These are phyloP conservation scores for Morone chrysops DNA, from an alignment of 2,113 vertebrate species.

Conservation along the genomic window DNA sequence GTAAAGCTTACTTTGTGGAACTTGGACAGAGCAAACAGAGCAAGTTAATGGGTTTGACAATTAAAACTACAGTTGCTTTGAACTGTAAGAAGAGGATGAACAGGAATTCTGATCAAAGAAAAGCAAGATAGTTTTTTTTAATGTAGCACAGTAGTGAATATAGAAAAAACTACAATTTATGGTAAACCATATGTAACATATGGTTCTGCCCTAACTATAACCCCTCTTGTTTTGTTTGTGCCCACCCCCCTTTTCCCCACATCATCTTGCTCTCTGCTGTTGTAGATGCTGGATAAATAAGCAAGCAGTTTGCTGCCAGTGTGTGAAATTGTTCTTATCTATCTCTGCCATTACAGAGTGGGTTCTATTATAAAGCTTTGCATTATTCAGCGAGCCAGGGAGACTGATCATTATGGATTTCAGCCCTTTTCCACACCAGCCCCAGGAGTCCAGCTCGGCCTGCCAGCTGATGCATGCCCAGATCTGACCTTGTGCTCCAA, in stretches of 20 bases:
- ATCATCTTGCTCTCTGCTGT: slow-evolving; percentile 13
- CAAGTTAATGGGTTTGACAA: slow-evolving; percentile 12
- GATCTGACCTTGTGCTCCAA: slow-evolving; percentile 54
- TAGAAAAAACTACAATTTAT: not conserved
- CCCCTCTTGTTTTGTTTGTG: slow-evolving; percentile 33
- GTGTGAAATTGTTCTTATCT: slow-evolving; percentile 81
- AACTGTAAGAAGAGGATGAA: not conserved
- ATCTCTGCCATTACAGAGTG: slow-evolving; percentile 81
- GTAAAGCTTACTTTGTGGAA: slow-evolving; percentile 26
- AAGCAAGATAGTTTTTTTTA: not conserved
- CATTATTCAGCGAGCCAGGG: slow-evolving; percentile 82
- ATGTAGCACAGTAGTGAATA: not conserved
- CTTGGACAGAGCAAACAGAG: slow-evolving; percentile 34
- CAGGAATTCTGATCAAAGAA: slow-evolving; percentile 14
- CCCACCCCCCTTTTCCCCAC: not conserved
- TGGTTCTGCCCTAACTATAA: slow-evolving; percentile 1
- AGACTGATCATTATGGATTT: slow-evolving; percentile 82
- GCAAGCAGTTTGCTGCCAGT: slow-evolving; percentile 62
- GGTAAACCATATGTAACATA: not conserved
- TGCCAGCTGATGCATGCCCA: slow-evolving; percentile 36
- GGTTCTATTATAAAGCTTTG: slow-evolving; percentile 82
- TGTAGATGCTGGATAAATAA: slow-evolving; percentile 73
- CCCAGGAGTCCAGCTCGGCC: slow-evolving; percentile 62
- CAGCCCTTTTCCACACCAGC: slow-evolving; percentile 62
- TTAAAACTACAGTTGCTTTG: slow-evolving; percentile 7